These are phyloP conservation scores for Salvelinus alpinus DNA, from an alignment of 2,113 vertebrate species.

Conservation along the genomic window DNA sequence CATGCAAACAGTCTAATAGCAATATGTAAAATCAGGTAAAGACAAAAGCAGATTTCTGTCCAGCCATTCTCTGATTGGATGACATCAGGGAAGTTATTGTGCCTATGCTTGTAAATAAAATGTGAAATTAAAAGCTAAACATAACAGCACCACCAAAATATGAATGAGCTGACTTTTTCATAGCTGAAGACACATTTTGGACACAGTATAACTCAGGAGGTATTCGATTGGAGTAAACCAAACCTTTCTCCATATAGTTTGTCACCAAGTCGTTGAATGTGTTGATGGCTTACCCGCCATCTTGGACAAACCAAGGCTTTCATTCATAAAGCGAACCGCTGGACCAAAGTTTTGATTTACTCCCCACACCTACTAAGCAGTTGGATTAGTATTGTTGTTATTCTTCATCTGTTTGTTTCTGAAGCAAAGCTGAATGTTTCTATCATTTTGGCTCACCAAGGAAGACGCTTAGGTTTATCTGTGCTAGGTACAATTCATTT, in stretches of 20 bases:
- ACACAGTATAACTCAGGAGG: constrained; percentile 40
- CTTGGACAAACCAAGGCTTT: neutral
- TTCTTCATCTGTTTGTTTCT: constrained; percentile 64
- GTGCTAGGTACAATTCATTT: neutral
- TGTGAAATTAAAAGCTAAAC: neutral
- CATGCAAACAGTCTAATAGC: constrained; percentile 45
- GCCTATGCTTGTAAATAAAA: constrained; percentile 8
- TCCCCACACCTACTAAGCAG: constrained; percentile 52
- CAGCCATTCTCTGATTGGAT: neutral
- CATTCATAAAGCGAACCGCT: constrained; percentile 4
- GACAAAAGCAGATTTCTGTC: neutral
- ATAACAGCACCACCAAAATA: constrained; percentile 8
- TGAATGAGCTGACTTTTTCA: constrained; percentile 33
- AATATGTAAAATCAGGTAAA: constrained; percentile 1
- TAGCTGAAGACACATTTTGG: constrained; percentile 79
- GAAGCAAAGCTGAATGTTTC: constrained; percentile 74
- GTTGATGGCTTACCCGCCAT: neutral
- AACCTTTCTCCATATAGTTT: constrained; percentile 47
- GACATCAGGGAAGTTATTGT: neutral
- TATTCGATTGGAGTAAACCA: constrained; percentile 60
- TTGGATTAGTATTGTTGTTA: constrained; percentile 4
- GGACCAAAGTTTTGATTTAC: constrained; percentile 63
- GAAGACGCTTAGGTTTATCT: neutral
- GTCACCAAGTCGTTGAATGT: neutral
- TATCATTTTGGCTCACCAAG: neutral